Evolutionary conservation across 1,140 invertebrate species (phyloP).

Genomic region (Drosophila pallidifrons): DNA sequence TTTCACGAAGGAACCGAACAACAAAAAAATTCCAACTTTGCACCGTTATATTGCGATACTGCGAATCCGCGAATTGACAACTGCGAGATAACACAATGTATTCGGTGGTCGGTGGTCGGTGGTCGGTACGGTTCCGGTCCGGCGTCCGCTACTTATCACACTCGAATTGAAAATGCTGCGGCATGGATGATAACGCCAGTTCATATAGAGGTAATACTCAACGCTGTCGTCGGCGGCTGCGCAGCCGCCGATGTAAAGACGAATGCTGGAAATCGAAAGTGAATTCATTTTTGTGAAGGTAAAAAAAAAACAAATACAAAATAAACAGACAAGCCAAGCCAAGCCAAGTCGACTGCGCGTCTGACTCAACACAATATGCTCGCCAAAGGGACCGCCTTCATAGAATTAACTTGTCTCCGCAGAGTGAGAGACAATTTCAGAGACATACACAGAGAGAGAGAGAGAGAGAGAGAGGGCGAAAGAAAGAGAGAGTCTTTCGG

Average conservation of each 20-base stretch:
- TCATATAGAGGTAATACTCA: slow-evolving; percentile 80
- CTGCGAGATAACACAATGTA: slow-evolving; percentile 1
- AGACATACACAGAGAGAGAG: slow-evolving; percentile 14
- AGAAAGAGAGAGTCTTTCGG: slow-evolving; percentile 24
- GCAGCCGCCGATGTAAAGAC: slow-evolving; percentile 35
- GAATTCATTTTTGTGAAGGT: slow-evolving; percentile 62
- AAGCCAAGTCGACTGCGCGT: too few species aligned
- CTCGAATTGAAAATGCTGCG: slow-evolving; percentile 80
- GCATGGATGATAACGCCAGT: slow-evolving; percentile 75
- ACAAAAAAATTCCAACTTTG: not conserved
- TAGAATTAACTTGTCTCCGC: slow-evolving; percentile 7
- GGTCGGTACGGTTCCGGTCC: slow-evolving; percentile 40
- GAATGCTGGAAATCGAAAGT: slow-evolving; percentile 68
- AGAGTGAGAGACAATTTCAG: slow-evolving; percentile 27
- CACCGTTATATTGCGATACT: not conserved
- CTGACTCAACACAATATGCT: slow-evolving; percentile 15
- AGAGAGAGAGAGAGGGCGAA: not conserved
- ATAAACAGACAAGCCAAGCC: too few species aligned
- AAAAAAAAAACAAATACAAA: slow-evolving; percentile 20
- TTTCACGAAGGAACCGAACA: not conserved
- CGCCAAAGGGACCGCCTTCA: slow-evolving; percentile 39
- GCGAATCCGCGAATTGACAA: slow-evolving; percentile 15
- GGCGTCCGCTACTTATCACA: slow-evolving; percentile 77
- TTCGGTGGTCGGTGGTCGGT: slow-evolving; percentile 37
- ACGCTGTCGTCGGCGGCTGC: slow-evolving; percentile 36